phyloP scores from a whole-genome alignment of 2,113 vertebrate genomes.

The Crotalus viridis region DNA sequence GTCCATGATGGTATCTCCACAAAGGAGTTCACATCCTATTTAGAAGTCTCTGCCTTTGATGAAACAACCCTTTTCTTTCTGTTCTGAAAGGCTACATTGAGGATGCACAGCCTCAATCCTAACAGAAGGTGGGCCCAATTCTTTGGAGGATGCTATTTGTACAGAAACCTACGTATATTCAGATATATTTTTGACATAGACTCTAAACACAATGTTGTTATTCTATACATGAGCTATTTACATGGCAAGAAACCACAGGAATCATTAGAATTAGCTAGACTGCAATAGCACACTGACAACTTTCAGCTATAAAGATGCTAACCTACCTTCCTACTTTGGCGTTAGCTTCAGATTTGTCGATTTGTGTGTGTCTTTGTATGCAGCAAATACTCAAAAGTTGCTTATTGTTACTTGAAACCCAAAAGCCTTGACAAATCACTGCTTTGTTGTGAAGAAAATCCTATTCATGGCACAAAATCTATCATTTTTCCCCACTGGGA shows the following conservation, averaged over 20 bases:
- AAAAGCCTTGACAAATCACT: not conserved
- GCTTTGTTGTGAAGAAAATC: not conserved
- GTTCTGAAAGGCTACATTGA: conserved; percentile 2
- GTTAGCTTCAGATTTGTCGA: not conserved
- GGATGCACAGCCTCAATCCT: not conserved
- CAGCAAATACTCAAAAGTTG: not conserved
- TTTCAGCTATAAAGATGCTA: not conserved
- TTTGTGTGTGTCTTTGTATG: not conserved
- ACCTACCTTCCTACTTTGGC: not conserved
- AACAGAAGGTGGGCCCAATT: conserved; percentile 1
- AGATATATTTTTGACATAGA: not conserved
- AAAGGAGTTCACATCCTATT: not conserved
- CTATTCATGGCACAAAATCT: not conserved
- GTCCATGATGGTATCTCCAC: not conserved
- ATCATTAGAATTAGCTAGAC: not conserved
- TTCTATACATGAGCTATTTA: not conserved
- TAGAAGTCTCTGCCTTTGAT: not conserved
- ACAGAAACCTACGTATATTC: fast-evolving
- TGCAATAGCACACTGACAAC: too few species aligned
- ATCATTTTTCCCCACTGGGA: too few species aligned
- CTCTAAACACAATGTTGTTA: not conserved
- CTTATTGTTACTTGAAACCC: not conserved
- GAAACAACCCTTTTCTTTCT: not conserved
- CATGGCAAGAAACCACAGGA: not conserved
- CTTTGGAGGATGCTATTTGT: conserved; percentile 16